Conservation (phyloP, 2,888 invertebrate genomes). For the Drosophila cracens region DNA sequence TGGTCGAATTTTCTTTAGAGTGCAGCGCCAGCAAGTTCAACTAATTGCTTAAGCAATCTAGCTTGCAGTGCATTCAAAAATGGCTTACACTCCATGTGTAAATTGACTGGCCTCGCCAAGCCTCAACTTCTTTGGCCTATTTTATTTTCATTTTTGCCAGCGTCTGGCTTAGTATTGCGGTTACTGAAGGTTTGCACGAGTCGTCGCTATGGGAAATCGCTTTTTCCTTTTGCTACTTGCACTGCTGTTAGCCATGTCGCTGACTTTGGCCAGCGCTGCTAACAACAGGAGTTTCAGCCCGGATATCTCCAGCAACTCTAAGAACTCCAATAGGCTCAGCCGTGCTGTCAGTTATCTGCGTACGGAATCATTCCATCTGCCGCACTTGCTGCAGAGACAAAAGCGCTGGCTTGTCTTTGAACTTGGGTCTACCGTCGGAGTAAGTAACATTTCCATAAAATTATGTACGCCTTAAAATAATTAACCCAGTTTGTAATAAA, state of each 20-base stretch:
- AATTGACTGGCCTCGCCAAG: constrained; percentile 36
- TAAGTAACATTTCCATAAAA: constrained; percentile 42
- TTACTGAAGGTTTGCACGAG: constrained; percentile 18
- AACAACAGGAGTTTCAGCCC: background rate
- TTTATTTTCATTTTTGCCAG: constrained; percentile 1
- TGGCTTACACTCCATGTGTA: constrained; percentile 8
- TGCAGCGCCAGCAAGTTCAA: constrained; percentile 4
- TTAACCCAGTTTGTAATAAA: too few relatives aligned
- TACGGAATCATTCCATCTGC: constrained; percentile 24
- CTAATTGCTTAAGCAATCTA: constrained; percentile 60
- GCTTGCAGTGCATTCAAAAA: constrained; percentile 32
- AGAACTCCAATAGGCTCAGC: constrained; percentile 18
- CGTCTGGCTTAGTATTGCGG: constrained; percentile 29
- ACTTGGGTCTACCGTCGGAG: constrained; percentile 73
- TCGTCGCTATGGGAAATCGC: constrained; percentile 42
- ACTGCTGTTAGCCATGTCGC: constrained; percentile 9
- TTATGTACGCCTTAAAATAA: too few relatives aligned
- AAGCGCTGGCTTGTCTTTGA: constrained; percentile 82
- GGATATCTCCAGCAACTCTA: background rate
- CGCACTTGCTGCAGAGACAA: constrained; percentile 58
- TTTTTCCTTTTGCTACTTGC: constrained; percentile 13
- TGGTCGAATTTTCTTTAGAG: background rate
- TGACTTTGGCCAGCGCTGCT: constrained; percentile 16
- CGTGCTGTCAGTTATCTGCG: constrained; percentile 55
- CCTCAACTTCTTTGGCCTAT: constrained; percentile 11